Conservation (phyloP, 2,888 invertebrate genomes). For the Luperina testacea region DNA sequence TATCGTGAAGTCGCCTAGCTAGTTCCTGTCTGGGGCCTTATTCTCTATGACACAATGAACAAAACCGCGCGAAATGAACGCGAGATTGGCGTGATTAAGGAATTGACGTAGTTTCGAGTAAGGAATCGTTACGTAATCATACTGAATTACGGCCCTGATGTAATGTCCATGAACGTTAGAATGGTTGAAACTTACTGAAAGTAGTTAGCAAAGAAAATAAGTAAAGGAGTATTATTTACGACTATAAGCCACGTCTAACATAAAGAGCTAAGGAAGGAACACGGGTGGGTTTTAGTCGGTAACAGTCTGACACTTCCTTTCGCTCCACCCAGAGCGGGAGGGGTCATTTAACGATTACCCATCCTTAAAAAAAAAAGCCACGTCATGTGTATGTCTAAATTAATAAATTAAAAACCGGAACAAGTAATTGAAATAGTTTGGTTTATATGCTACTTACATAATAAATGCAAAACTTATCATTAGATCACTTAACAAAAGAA, state of each 20-base stretch:
- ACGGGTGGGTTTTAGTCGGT: too few species aligned
- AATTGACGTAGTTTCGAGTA: neutral
- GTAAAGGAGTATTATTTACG: neutral
- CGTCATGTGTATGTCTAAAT: neutral
- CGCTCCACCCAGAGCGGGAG: too few species aligned
- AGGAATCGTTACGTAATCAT: too few species aligned
- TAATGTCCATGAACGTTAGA: neutral
- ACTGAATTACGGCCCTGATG: neutral
- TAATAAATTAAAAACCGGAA: neutral
- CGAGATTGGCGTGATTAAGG: too few species aligned
- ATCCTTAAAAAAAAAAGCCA: neutral
- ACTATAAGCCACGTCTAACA: neutral
- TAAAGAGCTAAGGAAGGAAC: too few species aligned
- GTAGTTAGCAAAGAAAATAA: neutral
- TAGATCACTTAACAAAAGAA: slow-evolving; percentile 33
- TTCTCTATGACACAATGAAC: too few species aligned
- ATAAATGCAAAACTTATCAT: slow-evolving; percentile 48
- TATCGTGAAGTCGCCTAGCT: neutral
- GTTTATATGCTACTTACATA: slow-evolving; percentile 60
- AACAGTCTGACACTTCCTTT: too few species aligned
- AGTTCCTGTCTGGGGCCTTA: too few species aligned
- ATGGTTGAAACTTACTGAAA: neutral
- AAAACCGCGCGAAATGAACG: too few species aligned
- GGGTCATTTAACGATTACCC: too few species aligned
- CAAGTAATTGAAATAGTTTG: slow-evolving; percentile 24